phyloP scores from a whole-genome alignment of 2,888 invertebrate genomes.

The Rhimphoctona megacephalus region DNA sequence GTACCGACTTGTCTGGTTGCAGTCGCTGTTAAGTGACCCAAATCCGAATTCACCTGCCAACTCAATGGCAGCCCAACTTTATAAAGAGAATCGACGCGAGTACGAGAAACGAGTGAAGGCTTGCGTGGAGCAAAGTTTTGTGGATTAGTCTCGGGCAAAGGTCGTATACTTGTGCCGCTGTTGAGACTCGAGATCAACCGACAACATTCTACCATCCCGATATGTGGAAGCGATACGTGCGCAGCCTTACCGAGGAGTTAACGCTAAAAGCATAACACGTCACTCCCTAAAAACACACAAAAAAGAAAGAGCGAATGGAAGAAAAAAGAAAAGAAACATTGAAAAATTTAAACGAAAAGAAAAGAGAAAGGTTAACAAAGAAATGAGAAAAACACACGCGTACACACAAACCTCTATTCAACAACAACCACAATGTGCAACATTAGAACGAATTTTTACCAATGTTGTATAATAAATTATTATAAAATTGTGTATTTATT shows the following conservation, averaged over 20 bases:
- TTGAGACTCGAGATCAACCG: slow-evolving; percentile 72
- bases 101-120: slow-evolving; percentile 99
- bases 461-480: slow-evolving; percentile 84
- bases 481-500: slow-evolving; percentile 84
- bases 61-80: slow-evolving; percentile 99
- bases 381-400: slow-evolving; percentile 56
- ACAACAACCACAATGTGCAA: slow-evolving; percentile 73
- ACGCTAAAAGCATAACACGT: slow-evolving; percentile 80
- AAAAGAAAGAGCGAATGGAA: slow-evolving; percentile 40
- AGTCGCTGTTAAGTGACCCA: slow-evolving; percentile 99
- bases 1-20: slow-evolving; percentile 86
- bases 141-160: slow-evolving; percentile 89
- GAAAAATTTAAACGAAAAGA: slow-evolving; percentile 29
- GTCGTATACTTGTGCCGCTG: slow-evolving; percentile 68
- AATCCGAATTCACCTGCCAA: slow-evolving; percentile 99
- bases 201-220: slow-evolving; percentile 75
- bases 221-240: slow-evolving; percentile 77
- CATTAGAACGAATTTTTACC: slow-evolving; percentile 79
- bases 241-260: slow-evolving; percentile 83
- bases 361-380: slow-evolving; percentile 34
- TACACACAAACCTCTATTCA: slow-evolving; percentile 54
- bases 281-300: slow-evolving; percentile 77
- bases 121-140: slow-evolving; percentile 99
- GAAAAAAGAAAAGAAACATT: slow-evolving; percentile 44
- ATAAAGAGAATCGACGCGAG: slow-evolving; percentile 99